Percentiles rank a stretch among this genome's conserved stretches.
phyloP scores from a whole-genome alignment of 2,888 invertebrate species.

The Sisyra nigra region DNA sequence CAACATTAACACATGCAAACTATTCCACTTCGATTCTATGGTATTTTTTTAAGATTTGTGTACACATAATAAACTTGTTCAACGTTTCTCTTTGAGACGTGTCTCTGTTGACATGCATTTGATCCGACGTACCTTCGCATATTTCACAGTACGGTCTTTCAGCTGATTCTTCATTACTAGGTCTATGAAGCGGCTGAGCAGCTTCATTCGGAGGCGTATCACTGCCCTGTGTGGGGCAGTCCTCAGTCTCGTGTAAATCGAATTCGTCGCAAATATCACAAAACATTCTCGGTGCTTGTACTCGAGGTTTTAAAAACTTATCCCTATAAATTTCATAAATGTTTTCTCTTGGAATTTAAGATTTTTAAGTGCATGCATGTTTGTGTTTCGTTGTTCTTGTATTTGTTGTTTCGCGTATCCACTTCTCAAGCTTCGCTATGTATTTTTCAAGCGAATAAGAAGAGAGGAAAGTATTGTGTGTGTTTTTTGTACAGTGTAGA shows the following conservation, averaged over 20 bases:
- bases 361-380: not conserved
- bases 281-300: conserved; percentile 63
- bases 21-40: too few relatives aligned
- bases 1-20: too few relatives aligned
- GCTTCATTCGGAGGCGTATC: conserved; percentile 29
- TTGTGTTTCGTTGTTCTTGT: not conserved
- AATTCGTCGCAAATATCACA: conserved; percentile 97
- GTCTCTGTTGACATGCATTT: too few relatives aligned
- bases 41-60: too few relatives aligned
- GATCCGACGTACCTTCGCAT: conserved; percentile 59
- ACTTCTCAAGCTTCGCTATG: not conserved
- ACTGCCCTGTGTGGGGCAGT: conserved; percentile 75
- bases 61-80: too few relatives aligned
- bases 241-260: conserved; percentile 94
- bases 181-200: not conserved
- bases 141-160: conserved; percentile 77
- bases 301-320: conserved; percentile 21
- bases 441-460: not conserved
- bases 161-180: conserved; percentile 23
- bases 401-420: not conserved
- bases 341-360: not conserved
- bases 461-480: not conserved
- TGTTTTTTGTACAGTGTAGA: not conserved
- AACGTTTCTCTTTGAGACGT: too few relatives aligned
- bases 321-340: conserved; percentile 2